These are phyloP conservation scores for Orthosia cruda DNA, from an alignment of 2,888 invertebrate species.

Conservation along the genomic window DNA sequence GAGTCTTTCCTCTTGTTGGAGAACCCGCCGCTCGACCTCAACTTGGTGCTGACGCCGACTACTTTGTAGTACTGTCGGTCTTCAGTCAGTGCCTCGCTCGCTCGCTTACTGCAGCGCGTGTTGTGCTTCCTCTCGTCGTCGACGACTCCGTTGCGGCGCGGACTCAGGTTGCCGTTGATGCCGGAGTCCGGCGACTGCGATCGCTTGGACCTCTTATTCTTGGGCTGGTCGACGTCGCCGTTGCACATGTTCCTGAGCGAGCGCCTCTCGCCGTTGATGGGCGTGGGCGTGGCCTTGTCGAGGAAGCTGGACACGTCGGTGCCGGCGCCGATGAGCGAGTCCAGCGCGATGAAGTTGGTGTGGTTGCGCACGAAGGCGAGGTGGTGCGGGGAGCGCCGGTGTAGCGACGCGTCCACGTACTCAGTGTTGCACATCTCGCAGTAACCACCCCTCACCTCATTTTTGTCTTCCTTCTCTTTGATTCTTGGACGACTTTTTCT, in stretches of 20 bases:
- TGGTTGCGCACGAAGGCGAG: constrained; percentile 94
- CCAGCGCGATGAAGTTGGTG: constrained; percentile 94
- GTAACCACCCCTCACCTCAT: constrained; percentile 92
- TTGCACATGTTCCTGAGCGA: constrained; percentile 86
- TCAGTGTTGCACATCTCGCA: constrained; percentile 96
- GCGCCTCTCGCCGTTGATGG: constrained; percentile 84
- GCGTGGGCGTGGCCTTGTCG: constrained; percentile 89
- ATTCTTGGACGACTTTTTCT: constrained; percentile 89
- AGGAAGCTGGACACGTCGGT: constrained; percentile 94
- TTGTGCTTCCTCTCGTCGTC: constrained; percentile 84
- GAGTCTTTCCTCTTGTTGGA: constrained; percentile 80
- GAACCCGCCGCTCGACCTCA: constrained; percentile 92
- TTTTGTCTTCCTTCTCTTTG: constrained; percentile 86
- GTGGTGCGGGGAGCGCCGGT: constrained; percentile 95
- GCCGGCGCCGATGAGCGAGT: constrained; percentile 93
- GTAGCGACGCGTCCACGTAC: constrained; percentile 94
- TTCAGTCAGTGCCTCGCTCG: constrained; percentile 73
- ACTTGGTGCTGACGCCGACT: constrained; percentile 93
- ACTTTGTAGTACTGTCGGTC: constrained; percentile 93
- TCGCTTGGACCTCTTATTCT: constrained; percentile 78
- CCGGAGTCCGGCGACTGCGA: constrained; percentile 83
- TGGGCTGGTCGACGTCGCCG: constrained; percentile 79
- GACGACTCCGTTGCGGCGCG: constrained; percentile 80
- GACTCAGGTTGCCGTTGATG: constrained; percentile 79
- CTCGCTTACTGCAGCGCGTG: constrained; percentile 82